Percentiles rank a stretch among this genome's conserved stretches.
These are phyloP conservation scores for Hemithea aestivaria DNA, from an alignment of 2,888 invertebrate species.

Conservation along the genomic window DNA sequence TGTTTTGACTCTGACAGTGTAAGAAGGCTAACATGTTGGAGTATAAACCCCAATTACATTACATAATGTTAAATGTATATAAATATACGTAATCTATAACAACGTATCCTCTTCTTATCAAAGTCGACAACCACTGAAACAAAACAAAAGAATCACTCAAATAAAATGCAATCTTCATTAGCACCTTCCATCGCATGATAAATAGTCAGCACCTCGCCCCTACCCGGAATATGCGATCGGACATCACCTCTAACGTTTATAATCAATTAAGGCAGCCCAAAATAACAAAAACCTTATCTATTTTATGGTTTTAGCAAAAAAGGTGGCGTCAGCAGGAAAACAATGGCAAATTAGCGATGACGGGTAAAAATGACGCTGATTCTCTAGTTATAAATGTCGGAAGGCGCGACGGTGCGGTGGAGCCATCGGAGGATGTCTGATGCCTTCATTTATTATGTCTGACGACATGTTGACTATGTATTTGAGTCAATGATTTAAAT, in stretches of 20 bases:
- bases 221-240: constrained; percentile 32
- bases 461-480: constrained; percentile 28
- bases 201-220: constrained; percentile 35
- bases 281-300: constrained; percentile 65
- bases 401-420: constrained; percentile 42
- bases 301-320: constrained; percentile 74
- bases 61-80: too few relatives aligned
- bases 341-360: constrained; percentile 77
- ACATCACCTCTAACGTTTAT: constrained; percentile 52
- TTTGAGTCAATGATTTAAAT: too few relatives aligned
- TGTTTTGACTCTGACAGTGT: too few relatives aligned
- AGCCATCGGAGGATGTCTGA: not conserved
- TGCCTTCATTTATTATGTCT: constrained; percentile 20
- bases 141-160: too few relatives aligned
- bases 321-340: constrained; percentile 72
- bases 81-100: too few relatives aligned
- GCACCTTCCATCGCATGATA: constrained; percentile 39
- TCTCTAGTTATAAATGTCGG: constrained; percentile 49
- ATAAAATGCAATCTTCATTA: constrained; percentile 15
- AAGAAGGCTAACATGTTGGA: too few relatives aligned
- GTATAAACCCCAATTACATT: too few relatives aligned
- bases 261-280: constrained; percentile 65
- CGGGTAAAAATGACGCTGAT: constrained; percentile 73
- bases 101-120: too few relatives aligned
- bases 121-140: constrained; percentile 20